These are phyloP conservation scores for Gari tellinella DNA, from an alignment of 2,888 invertebrate species.

Conservation along the genomic window DNA sequence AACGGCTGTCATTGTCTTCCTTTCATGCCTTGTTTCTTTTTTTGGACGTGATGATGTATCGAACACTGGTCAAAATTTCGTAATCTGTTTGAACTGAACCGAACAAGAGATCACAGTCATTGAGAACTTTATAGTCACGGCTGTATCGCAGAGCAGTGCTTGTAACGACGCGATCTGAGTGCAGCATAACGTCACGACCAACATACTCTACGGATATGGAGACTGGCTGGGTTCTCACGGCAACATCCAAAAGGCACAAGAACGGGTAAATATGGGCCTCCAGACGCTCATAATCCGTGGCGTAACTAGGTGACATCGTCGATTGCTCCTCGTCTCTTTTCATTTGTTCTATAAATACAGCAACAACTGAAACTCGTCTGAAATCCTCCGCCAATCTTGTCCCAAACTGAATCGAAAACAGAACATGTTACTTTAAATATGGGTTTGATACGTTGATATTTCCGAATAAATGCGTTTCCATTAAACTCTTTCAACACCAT, in stretches of 20 bases:
- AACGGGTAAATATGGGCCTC: constrained; percentile 42
- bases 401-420: constrained; percentile 32
- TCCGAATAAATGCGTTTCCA: too few relatives aligned
- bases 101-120: constrained; percentile 27
- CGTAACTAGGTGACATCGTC: constrained; percentile 10
- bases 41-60: too few relatives aligned
- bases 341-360: constrained; percentile 33
- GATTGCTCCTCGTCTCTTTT: constrained; percentile 22
- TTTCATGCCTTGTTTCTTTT: too few relatives aligned
- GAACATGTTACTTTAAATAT: too few relatives aligned
- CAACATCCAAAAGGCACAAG: constrained; percentile 33
- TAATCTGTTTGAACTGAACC: constrained; percentile 24
- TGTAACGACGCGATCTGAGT: not conserved
- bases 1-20: too few relatives aligned
- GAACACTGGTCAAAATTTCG: not conserved
- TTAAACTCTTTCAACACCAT: too few relatives aligned
- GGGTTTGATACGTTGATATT: too few relatives aligned
- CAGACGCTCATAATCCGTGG: constrained; percentile 1
- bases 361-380: constrained; percentile 26
- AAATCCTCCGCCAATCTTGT: constrained; percentile 28
- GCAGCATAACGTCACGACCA: constrained; percentile 19
- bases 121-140: constrained; percentile 33
- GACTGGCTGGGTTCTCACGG: constrained; percentile 4
- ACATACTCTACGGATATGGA: constrained; percentile 12
- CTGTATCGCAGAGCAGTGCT: constrained; percentile 18